Evolutionary conservation across 2,113 vertebrate genomes (phyloP), one percentile per base, ranked within the genome.

Genomic region (Macrotus californicus): DNA sequence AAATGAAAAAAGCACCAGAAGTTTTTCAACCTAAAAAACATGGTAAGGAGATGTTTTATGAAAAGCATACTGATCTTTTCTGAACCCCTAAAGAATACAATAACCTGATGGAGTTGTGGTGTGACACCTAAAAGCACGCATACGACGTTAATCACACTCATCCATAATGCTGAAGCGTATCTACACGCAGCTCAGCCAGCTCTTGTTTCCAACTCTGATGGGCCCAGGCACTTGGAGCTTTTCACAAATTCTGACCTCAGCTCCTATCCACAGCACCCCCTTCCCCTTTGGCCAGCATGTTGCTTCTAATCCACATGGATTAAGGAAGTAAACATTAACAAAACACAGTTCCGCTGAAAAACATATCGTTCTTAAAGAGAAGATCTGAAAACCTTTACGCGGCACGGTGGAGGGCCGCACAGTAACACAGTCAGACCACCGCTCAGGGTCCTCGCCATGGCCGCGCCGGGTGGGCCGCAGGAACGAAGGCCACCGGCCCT

Each of bases 1-100:
- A 83, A 59, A 70, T 76, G 61, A 36, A 86, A 18, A 46, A 66
- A 80, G 41, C 31, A 59, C 26, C 39, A 64, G 93, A 87, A 39
- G n/a, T 11, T 26, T 73, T 46, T 61, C 26, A 73, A 19, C 36
- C 36, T 56, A 70, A 85, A 70, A 85, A 97, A 86, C 22, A 76
- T 4, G 70, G 12, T 36, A 61, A 90, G 9, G 2, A 43, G 81
- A 84, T 24, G 26, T 84, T 56, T 94, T 31, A 93, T 12, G 50
- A 75, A 88, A 95, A 93, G 34, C 36, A 48, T 7, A 36, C 0
- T 56, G 22, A 92, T 43, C 48, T 34, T 41, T 29, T 34, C 61
- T 61, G 4, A 87, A 89, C 85, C 61, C n/a, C 34, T 43, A 80
- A 72, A 76, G 64, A 66, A 41, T 54, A 43, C 22, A 73, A 41